Evolutionary conservation across 2,888 invertebrate genomes (phyloP).

Genomic region (Scelioninae gen. 2): DNA sequence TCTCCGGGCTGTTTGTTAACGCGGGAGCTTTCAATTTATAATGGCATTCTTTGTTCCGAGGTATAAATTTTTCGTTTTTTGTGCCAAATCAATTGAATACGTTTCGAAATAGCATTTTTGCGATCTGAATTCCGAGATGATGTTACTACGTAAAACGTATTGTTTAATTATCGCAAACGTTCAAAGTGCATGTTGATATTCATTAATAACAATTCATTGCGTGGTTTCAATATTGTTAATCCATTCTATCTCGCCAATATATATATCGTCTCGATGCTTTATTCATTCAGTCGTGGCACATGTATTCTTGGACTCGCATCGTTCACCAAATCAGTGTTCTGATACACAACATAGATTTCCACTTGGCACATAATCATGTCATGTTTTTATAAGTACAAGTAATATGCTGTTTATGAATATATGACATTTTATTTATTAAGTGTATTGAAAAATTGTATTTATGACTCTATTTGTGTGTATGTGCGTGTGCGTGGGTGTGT

Average conservation of each 20-base stretch:
- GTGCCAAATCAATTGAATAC: no score
- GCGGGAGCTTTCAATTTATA: no score
- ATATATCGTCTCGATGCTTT: constrained; percentile 25
- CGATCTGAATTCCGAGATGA: no score
- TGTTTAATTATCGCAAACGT: constrained; percentile 12
- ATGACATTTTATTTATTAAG: no score
- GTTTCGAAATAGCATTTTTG: no score
- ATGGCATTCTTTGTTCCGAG: no score
- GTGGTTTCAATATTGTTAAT: constrained; percentile 29
- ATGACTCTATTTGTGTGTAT: no score
- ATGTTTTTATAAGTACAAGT: not conserved
- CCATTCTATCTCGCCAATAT: constrained; percentile 27
- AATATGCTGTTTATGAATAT: no score
- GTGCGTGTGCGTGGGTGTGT: no score
- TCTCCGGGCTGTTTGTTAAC: no score
- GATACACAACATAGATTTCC: constrained; percentile 7
- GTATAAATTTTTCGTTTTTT: no score
- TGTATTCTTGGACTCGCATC: constrained; percentile 18
- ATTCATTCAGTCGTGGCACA: constrained; percentile 19
- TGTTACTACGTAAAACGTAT: not conserved
- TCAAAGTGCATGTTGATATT: constrained; percentile 37
- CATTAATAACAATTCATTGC: constrained; percentile 30
- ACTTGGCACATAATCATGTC: constrained; percentile 3
- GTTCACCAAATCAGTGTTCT: constrained; percentile 20
- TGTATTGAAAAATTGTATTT: no score